Conservation (phyloP, 2,797 vertebrate genomes). For the Numenius phaeopus region DNA sequence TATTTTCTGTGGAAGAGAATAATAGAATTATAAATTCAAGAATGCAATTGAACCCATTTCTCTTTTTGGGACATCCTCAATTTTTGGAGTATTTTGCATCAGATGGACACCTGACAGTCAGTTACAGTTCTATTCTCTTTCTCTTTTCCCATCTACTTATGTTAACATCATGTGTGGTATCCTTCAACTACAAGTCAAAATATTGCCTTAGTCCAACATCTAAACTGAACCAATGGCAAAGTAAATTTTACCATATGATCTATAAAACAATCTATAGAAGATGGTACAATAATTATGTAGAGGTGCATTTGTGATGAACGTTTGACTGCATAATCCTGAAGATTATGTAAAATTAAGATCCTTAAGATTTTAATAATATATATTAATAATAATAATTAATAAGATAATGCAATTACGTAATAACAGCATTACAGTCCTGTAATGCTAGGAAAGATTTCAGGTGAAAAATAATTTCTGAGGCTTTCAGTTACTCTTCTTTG, state of each 20-base stretch:
- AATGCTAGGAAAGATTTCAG: neutral
- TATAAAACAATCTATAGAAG: neutral
- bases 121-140: neutral
- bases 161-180: fast-evolving
- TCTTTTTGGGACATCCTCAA: neutral
- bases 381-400: neutral
- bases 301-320: neutral
- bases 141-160: neutral
- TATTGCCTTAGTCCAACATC: neutral
- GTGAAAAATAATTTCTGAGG: neutral
- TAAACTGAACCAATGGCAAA: neutral
- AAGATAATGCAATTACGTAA: neutral
- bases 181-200: neutral
- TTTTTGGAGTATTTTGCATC: neutral
- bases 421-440: neutral
- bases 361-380: neutral
- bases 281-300: neutral
- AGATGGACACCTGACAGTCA: neutral
- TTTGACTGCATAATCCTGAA: neutral
- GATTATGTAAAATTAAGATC: neutral
- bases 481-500: neutral
- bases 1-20: neutral
- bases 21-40: neutral
- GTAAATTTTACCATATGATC: neutral
- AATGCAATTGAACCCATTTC: neutral